phyloP scores from a whole-genome alignment of 2,888 invertebrate genomes.

The Macaria notata region DNA sequence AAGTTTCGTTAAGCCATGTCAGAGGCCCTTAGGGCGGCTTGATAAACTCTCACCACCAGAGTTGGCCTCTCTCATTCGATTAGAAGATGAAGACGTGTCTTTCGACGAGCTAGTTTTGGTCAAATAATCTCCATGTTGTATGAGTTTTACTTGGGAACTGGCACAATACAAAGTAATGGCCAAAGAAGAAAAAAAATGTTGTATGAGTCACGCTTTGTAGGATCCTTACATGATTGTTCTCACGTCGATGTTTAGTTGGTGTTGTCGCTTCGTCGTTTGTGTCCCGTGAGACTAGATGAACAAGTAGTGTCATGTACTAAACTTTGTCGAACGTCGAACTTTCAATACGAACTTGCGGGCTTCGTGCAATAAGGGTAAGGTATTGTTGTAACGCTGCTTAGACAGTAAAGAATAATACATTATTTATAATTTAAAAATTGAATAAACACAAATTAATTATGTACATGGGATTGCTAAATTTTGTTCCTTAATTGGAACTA shows the following conservation, averaged over 20 bases:
- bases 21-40: no score
- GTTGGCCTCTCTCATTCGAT: no score
- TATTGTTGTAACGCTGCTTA: conserved; percentile 10
- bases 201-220: conserved; percentile 11
- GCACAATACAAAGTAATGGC: no score
- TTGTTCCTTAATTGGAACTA: no score
- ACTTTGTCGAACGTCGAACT: conserved; percentile 45
- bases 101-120: no score
- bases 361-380: conserved; percentile 43
- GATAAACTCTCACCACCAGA: no score
- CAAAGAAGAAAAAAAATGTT: neutral
- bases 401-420: neutral
- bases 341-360: conserved; percentile 48
- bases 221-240: conserved; percentile 29
- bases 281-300: conserved; percentile 62
- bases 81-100: no score
- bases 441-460: no score
- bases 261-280: conserved; percentile 69
- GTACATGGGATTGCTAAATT: no score
- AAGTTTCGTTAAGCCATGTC: no score
- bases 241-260: conserved; percentile 75
- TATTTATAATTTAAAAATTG: neutral
- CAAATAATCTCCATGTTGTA: no score
- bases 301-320: conserved; percentile 60
- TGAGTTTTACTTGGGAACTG: no score